phyloP scores from a whole-genome alignment of 2,888 invertebrate species.

The Polydrusus pterygomalis region DNA sequence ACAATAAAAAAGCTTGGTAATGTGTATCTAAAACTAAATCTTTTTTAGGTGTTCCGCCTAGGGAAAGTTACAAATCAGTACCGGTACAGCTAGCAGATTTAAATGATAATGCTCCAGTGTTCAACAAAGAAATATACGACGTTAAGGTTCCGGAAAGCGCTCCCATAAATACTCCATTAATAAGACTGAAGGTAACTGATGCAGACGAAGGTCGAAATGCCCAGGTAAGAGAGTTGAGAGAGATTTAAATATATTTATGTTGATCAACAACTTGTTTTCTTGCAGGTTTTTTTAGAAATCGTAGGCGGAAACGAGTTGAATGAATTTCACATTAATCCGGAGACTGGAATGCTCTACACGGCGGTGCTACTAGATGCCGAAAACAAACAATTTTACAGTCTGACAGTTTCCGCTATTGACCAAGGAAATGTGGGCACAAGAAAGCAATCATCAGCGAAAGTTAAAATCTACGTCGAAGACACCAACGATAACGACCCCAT shows the following conservation, averaged over 20 bases:
- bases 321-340: slow-evolving; percentile 90
- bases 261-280: not conserved
- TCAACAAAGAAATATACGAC: slow-evolving; percentile 90
- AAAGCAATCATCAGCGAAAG: slow-evolving; percentile 92
- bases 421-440: slow-evolving; percentile 88
- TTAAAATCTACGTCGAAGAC: slow-evolving; percentile 88
- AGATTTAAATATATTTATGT: no score
- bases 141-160: slow-evolving; percentile 91
- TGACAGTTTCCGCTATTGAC: slow-evolving; percentile 93
- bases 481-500: slow-evolving; percentile 96
- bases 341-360: slow-evolving; percentile 92
- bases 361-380: slow-evolving; percentile 90
- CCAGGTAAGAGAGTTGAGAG: slow-evolving; percentile 72
- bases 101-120: slow-evolving; percentile 91
- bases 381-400: slow-evolving; percentile 85
- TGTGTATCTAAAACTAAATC: not conserved
- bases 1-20: no score
- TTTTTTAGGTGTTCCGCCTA: slow-evolving; percentile 78
- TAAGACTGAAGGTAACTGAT: slow-evolving; percentile 90
- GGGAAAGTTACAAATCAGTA: slow-evolving; percentile 86
- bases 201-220: slow-evolving; percentile 88
- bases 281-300: slow-evolving; percentile 85
- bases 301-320: slow-evolving; percentile 94
- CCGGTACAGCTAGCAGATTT: slow-evolving; percentile 87
- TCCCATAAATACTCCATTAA: slow-evolving; percentile 91